Evolutionary conservation across 1,140 invertebrate genomes (phyloP), one percentile per base, ranked within the genome.

Genomic region (Bombus polaris): DNA sequence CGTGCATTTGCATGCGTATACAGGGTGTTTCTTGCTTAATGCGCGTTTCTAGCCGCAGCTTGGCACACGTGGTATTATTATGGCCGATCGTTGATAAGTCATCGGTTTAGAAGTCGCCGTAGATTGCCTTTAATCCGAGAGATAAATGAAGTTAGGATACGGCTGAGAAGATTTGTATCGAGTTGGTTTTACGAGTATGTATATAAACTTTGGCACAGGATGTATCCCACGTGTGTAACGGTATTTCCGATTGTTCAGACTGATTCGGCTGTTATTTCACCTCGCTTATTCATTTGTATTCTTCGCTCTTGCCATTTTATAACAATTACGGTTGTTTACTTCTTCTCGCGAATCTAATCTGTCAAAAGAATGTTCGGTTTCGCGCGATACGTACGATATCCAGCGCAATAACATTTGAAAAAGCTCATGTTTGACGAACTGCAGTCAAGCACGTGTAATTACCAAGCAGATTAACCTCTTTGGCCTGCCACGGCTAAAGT

Each of bases 1-100:
- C 82, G 92, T 82, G 87, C 91, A 94, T 94, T 94, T 94, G 93
- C 94, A 93, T 94, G 90, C 89, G 87, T 90, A 87, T 79, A 79
- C 62, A 77, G 81, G 72, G 59, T 83, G 73, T 83, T 68, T 15
- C 59, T 68, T n/a, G 28, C 59, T 44, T 65, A 59, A 81, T 42
- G 76, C 15, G 57, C 37, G 75, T 37, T 37, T 22, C 66, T 62
- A n/a, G 22, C 37, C 25, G 37, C 22, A 1, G 66, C n/a, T 18
- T 22, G 32, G 37, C 37, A 39, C 68, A 39, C 68, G 37, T 71
- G 68, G 35, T 39, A 39, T 13, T 68, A 37, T 68, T 68, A 71
- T 9, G 68, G 68, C 22, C 10, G 68, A 71, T 71, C 25, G 68
- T 44, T 44, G 70, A 44, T 72, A 72, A 42, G 70, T 42, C 70